Base-by-base conservation (phyloP, 2,113 vertebrate species). In the Dolichallabes microphthalmus region DNA sequence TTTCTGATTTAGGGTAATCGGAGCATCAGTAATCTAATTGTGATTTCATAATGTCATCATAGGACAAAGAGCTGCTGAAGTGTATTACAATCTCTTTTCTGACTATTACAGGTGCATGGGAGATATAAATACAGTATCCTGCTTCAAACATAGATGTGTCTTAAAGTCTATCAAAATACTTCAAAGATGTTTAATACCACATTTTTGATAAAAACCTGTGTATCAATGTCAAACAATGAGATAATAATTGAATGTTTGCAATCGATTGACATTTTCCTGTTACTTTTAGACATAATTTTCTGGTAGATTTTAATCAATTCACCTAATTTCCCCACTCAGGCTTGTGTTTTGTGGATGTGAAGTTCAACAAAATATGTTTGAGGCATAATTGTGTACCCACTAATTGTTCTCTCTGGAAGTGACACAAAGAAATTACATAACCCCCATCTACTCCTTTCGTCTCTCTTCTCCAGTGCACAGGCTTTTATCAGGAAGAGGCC, bases 341-440 rank as follows among this genome's bases (percentile, higher is more conserved):
- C 87, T 85, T 85, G 89, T 91, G 86, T 80, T 88, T 25, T 88
- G 77, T 88, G 77, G 85, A 86, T 85, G 86, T 71, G 86, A 83
- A 82, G 57, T 80, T 86, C 22, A 74, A 89, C 88, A 81, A 87
- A 89, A 90, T 87, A 76, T 19, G 63, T 78, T 86, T 82, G 88
- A 66, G 81, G 75, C 82, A 88, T 84, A 90, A 82, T 82, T 89
- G 84, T 89, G 86, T 89, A 90, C 90, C 89, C 87, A 83, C 83
- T 73, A 57, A 91, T 91, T 93, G 90, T 93, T 91, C 77, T 77
- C 45, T 87, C 79, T 89, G 88, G 88, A 87, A 89, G 39, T 7
- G 61, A 91, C 87, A 93, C 92, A 93, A 92, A 91, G 90, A 86
- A 82, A 89, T 92, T 83, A 88, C 82, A 88, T 86, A 86, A 64